Base-by-base conservation (phyloP, 2,888 invertebrate species). In the Meta bourneti region DNA sequence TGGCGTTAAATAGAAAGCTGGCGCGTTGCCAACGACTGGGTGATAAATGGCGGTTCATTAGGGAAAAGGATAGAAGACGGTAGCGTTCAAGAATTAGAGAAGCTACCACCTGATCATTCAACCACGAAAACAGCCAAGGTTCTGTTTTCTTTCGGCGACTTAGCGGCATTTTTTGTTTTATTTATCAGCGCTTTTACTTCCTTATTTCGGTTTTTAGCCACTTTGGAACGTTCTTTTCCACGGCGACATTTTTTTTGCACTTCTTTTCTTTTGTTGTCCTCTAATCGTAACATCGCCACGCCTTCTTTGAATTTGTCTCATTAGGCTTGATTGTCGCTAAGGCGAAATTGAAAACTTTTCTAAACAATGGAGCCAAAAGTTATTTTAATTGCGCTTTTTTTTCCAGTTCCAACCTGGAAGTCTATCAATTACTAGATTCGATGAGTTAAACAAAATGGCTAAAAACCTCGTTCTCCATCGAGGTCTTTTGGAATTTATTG, bases 1-100 rank as follows among this genome's bases (percentile, higher is more conserved):
- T 88, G 88, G 88, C 88, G 88, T 81, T 88, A 88, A 80, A 88
- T 81, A 74, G 79, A 80, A 81, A 80, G 71, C 80, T 88, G 88
- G 88, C 88, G 74, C 74, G 81, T 88, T 88, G 88, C 88, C 88
- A 88, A 88, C 61, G 79, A 81, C 88, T 74, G n/a, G 16, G 88
- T 88, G 88, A 88, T 88, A 88, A 88, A 88, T 88, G 81, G 74
- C 20, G 72, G 88, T 88, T 88, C 88, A 88, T 88, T 88, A 88
- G 81, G 80, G 72, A 75, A 81, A 71, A 54, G 61, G 71, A 81
- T 72, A 88, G 80, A 80, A 80, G 87, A 71, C 72, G 79, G 79
- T 87, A 79, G 71, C 71, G 87, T 79, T 80, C n/a, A 54, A 79
- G 87, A 87, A 87, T 87, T 87, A 87, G 87, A 79, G 34, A 34